These are phyloP conservation scores for Solenopsis fugax DNA, from an alignment of 1,140 invertebrate genomes.

Conservation along the genomic window DNA sequence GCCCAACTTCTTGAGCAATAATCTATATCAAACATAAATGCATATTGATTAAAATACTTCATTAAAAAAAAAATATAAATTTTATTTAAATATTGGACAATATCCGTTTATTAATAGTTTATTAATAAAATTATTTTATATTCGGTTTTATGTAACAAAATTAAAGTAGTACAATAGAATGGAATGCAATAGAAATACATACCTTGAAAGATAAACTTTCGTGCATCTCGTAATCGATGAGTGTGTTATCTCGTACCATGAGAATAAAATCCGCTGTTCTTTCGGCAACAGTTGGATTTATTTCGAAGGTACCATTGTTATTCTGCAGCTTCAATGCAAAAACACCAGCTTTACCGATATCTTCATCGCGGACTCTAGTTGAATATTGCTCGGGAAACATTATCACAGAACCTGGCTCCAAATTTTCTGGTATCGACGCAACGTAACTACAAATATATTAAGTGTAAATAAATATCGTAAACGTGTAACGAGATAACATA, in stretches of 20 bases:
- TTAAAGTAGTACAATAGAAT: neutral
- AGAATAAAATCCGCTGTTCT: conserved; percentile 93
- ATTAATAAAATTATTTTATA: neutral
- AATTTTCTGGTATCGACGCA: conserved; percentile 93
- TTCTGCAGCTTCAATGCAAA: conserved; percentile 93
- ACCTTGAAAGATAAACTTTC: conserved; percentile 91
- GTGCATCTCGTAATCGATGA: conserved; percentile 94
- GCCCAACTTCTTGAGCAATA: conserved; percentile 92
- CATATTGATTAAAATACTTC: too few relatives aligned
- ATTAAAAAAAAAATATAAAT: too few relatives aligned
- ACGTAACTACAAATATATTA: conserved; percentile 88
- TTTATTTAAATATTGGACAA: neutral
- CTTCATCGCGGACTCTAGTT: conserved; percentile 91
- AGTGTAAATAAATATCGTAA: conserved; percentile 18
- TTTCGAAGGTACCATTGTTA: conserved; percentile 95
- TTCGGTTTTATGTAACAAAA: neutral
- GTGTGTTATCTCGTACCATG: conserved; percentile 92
- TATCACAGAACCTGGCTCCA: conserved; percentile 92
- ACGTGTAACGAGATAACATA: neutral
- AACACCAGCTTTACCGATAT: conserved; percentile 93
- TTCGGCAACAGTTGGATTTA: conserved; percentile 95
- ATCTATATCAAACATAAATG: conserved; percentile 86
- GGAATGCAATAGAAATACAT: conserved; percentile 34
- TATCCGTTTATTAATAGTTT: neutral
- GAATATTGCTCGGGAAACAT: conserved; percentile 91